These are phyloP conservation scores for Pampusana beccarii DNA, from an alignment of 2,113 vertebrate species.

Conservation along the genomic window DNA sequence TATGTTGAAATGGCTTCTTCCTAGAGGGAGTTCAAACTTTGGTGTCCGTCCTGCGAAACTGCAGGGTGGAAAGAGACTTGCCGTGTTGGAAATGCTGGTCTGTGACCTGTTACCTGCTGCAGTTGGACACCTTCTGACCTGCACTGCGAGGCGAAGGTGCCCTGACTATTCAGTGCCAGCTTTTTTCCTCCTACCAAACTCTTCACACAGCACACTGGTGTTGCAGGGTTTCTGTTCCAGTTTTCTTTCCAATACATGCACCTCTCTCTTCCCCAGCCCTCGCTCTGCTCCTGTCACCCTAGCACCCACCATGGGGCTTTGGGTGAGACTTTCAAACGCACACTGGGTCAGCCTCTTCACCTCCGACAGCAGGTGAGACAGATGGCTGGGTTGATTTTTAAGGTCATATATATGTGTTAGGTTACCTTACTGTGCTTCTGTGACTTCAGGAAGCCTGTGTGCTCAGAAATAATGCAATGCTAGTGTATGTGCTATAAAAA, in stretches of 20 bases:
- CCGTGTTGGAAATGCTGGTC: neutral
- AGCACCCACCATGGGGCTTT: neutral
- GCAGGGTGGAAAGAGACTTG: neutral
- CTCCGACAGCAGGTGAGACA: neutral
- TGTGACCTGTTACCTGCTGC: neutral
- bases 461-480: neutral
- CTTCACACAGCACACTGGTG: neutral
- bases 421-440: neutral
- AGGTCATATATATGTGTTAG: neutral
- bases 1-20: neutral
- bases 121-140: neutral
- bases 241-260: neutral
- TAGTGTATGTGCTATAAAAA: neutral
- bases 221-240: neutral
- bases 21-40: neutral
- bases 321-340: neutral
- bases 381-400: neutral
- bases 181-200: neutral
- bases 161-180: neutral
- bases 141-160: neutral
- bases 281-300: fast-evolving
- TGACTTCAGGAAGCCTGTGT: neutral
- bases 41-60: neutral
- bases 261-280: neutral
- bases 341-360: neutral